Percentiles rank a stretch among this genome's conserved stretches.
Conservation (phyloP, 2,888 invertebrate genomes). For the Strigamia transsilvanica region DNA sequence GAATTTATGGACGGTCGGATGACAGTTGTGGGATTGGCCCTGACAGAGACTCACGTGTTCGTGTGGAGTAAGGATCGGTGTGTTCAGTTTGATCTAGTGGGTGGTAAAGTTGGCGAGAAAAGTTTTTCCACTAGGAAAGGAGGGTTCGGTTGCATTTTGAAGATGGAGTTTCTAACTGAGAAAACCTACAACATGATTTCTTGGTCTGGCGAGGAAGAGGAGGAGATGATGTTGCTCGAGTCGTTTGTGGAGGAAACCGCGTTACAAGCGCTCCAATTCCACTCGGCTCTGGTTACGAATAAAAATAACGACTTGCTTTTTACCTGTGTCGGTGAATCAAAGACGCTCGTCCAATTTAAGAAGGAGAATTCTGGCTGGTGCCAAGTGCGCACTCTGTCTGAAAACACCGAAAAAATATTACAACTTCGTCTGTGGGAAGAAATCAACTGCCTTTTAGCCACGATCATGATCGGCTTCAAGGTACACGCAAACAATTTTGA, state of each 20-base stretch:
- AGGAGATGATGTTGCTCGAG: conserved; percentile 75
- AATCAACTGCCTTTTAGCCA: conserved; percentile 81
- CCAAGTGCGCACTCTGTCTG: conserved; percentile 60
- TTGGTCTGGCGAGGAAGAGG: conserved; percentile 81
- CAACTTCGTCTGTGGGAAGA: conserved; percentile 84
- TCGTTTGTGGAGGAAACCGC: conserved; percentile 68
- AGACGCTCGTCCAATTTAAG: conserved; percentile 1
- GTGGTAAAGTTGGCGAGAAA: conserved; percentile 53
- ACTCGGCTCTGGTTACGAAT: conserved; percentile 75
- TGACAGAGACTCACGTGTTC: conserved; percentile 76
- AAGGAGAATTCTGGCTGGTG: conserved; percentile 55
- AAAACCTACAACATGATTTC: conserved; percentile 73
- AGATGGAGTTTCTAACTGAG: conserved; percentile 70
- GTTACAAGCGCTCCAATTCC: conserved; percentile 68
- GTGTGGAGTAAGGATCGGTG: conserved; percentile 80
- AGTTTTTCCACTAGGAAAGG: not conserved
- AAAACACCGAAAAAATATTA: conserved; percentile 74
- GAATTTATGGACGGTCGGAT: conserved; percentile 84
- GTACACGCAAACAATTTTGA: not conserved
- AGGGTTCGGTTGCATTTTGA: conserved; percentile 9
- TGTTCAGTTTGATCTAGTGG: conserved; percentile 71
- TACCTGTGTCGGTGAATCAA: conserved; percentile 67
- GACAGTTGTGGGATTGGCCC: conserved; percentile 72
- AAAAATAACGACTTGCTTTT: conserved; percentile 74
- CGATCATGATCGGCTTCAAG: conserved; percentile 58